Base-by-base conservation (phyloP, 2,888 invertebrate genomes). In the Epinotia demarniana region DNA sequence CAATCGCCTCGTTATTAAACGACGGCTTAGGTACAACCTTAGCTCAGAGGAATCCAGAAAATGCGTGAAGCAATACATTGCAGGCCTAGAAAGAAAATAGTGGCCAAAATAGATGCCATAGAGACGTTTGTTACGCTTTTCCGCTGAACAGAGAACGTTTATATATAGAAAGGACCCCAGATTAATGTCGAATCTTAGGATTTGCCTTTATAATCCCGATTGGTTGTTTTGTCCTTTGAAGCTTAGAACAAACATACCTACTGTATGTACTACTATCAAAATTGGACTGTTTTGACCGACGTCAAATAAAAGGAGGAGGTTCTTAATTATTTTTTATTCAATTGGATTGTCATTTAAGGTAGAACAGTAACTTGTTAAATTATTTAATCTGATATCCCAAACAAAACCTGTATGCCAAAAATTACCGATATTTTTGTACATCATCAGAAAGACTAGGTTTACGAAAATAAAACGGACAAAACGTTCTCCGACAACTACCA, bases 191-290 rank as follows among this genome's bases (percentile, higher is more conserved):
- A 60, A 23, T 33, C 27, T 23, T 33, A 2, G 62, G 70, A 39
- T 71, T 69, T 71, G 61, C 61, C 8, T 16, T 62, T 53, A 61
- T 70, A 70, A 62, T 70, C 49, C 61, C 33, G 46, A 70, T 70
- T 39, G 70, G 61, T 70, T 18, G 58, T 60, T 11, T 60, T 43
- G 60, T 55, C 57, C 19, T 39, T 57, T 19, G 55, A 53, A 57
- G 18, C n/a, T n/a, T 12, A 46, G 1, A 43, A 13, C 55, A 55
- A 18, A 53, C 33, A 33, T 33, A 43, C 3, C 3, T 43, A 43
- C 43, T 0, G 1, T 11, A 9, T 39, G 39, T 39, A 39, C 2
- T 43, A 49, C 16, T 16, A 49, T 5, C 16, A 16, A 49, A 49
- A 39, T 9, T 39, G 39, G 9, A 6, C 1, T 39, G 8, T 39